These are phyloP conservation scores for Troilus luridus DNA, from an alignment of 2,888 invertebrate species.

Conservation along the genomic window DNA sequence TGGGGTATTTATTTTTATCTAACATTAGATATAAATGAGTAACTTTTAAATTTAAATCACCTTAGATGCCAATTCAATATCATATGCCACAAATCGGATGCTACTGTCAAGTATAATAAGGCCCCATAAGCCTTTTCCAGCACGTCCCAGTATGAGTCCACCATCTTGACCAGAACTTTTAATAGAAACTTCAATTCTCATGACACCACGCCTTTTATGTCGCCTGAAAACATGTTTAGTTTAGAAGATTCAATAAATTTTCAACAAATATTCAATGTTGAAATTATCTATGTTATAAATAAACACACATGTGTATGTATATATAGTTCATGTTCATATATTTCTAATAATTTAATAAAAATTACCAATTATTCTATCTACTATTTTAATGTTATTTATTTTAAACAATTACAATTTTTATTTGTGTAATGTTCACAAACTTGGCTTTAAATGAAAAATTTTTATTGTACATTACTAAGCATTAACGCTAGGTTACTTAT, in stretches of 20 bases:
- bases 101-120: slow-evolving; percentile 40
- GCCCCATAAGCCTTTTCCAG: slow-evolving; percentile 43
- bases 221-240: slow-evolving; percentile 27
- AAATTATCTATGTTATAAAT: too few species aligned
- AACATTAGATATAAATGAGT: neutral
- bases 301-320: too few species aligned
- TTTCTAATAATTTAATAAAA: neutral
- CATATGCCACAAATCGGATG: slow-evolving; percentile 48
- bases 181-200: slow-evolving; percentile 55
- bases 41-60: neutral
- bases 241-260: neutral
- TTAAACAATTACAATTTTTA: too few species aligned
- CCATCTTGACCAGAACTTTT: slow-evolving; percentile 55
- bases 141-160: slow-evolving; percentile 49
- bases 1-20: too few species aligned
- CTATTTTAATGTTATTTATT: neutral
- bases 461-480: neutral
- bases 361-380: neutral
- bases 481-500: neutral
- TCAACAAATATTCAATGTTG: too few species aligned
- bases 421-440: neutral
- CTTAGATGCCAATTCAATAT: slow-evolving; percentile 53
- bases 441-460: neutral
- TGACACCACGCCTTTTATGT: slow-evolving; percentile 35
- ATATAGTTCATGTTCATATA: too few species aligned